These are phyloP conservation scores for Drosophila acutilabella DNA, from an alignment of 2,888 invertebrate genomes.

Conservation along the genomic window DNA sequence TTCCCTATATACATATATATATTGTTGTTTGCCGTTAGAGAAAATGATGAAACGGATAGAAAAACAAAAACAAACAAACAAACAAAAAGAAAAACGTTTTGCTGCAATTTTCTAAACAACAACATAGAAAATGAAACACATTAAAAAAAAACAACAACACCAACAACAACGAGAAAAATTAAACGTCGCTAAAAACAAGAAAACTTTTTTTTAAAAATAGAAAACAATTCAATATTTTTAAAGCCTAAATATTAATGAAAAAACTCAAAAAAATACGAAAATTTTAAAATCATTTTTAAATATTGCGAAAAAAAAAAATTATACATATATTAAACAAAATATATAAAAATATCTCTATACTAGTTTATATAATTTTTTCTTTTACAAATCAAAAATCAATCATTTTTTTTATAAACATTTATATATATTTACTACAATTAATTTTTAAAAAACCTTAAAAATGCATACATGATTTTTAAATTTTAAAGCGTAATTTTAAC, in stretches of 20 bases:
- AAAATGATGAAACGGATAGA: conserved; percentile 64
- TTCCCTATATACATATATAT: conserved; percentile 56
- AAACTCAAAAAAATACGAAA: conserved; percentile 11
- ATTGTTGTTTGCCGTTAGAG: conserved; percentile 74
- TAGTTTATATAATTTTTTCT: conserved; percentile 47
- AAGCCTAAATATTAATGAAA: conserved; percentile 33
- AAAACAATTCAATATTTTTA: conserved; percentile 48
- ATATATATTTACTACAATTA: conserved; percentile 38
- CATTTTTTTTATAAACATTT: conserved; percentile 4
- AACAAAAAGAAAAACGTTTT: conserved; percentile 54
- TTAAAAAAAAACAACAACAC: conserved; percentile 61
- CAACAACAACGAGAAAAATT: conserved; percentile 36
- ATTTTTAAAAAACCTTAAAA: conserved; percentile 58
- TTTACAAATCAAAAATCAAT: conserved; percentile 50
- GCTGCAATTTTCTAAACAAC: conserved; percentile 65
- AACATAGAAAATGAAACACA: conserved; percentile 38
- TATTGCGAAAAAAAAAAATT: conserved; percentile 38
- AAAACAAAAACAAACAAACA: conserved; percentile 73
- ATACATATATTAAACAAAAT: conserved; percentile 25
- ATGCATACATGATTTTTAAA: conserved; percentile 67
- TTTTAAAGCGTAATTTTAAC: conserved; percentile 69
- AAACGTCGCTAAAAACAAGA: conserved; percentile 79
- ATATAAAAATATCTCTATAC: conserved; percentile 12
- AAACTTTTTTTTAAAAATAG: conserved; percentile 69
- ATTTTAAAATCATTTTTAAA: conserved; percentile 61